Percentiles rank a stretch among this genome's conserved stretches.
These are phyloP conservation scores for Ictalurus furcatus DNA, from an alignment of 2,113 vertebrate genomes.

Conservation along the genomic window DNA sequence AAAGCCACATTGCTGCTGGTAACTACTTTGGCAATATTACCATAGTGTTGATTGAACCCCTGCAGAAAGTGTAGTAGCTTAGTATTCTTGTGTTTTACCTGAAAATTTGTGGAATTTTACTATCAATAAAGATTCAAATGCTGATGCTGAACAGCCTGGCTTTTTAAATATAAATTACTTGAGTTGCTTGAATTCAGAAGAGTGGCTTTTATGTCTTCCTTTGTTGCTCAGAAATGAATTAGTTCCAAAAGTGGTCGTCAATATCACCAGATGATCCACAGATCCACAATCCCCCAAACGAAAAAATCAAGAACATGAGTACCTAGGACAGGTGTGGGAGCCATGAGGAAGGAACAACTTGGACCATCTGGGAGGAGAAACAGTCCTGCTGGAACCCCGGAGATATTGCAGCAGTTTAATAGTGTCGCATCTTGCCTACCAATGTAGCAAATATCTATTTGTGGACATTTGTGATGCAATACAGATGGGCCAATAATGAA, in stretches of 20 bases:
- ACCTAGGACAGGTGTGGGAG: neutral
- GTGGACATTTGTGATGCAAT: constrained; percentile 59
- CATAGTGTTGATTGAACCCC: neutral
- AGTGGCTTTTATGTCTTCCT: neutral
- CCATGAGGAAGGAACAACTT: neutral
- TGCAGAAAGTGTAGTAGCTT: neutral
- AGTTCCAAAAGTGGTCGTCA: neutral
- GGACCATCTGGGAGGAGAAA: neutral
- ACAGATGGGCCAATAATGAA: constrained; percentile 3
- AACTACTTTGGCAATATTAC: neutral
- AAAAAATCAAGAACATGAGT: neutral
- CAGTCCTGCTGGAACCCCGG: neutral
- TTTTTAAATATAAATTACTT: neutral
- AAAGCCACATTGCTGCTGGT: neutral
- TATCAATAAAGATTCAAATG: constrained; percentile 59
- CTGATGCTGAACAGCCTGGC: neutral
- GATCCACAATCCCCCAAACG: neutral
- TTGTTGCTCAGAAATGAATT: neutral
- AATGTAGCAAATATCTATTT: neutral
- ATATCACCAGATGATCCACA: neutral
- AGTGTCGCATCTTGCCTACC: neutral
- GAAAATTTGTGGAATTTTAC: constrained; percentile 58
- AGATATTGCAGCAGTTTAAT: constrained; percentile 4
- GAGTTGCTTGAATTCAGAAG: neutral
- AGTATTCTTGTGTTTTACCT: neutral